phyloP scores from a whole-genome alignment of 1,140 invertebrate species.

The Hirudo medicinalis region DNA sequence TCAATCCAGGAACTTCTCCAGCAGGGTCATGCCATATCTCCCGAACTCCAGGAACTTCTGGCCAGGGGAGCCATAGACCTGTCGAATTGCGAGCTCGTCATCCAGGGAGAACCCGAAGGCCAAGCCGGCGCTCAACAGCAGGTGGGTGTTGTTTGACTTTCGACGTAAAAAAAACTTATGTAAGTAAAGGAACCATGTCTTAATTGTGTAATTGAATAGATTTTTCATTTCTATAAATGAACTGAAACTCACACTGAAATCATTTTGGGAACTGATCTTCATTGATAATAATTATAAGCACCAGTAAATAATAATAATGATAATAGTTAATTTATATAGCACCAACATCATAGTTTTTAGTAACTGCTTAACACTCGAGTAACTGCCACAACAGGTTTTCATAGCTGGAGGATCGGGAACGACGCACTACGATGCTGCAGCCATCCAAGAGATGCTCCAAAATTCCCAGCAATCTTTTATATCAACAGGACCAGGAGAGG shows the following conservation, averaged over 20 bases:
- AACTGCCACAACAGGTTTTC: not conserved
- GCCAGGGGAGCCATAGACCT: constrained; percentile 12
- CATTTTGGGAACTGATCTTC: too few species aligned
- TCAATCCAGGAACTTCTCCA: constrained; percentile 3
- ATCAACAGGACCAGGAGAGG: too few species aligned
- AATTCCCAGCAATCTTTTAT: not conserved
- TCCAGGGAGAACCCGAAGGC: constrained; percentile 1
- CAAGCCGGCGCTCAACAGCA: not conserved
- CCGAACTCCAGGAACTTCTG: constrained; percentile 17
- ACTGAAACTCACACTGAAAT: too few species aligned
- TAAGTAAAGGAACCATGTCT: too few species aligned
- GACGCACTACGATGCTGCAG: not conserved
- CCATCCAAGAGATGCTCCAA: constrained; percentile 3
- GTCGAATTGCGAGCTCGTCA: constrained; percentile 17
- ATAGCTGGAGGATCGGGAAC: not conserved
- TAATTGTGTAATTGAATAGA: too few species aligned
- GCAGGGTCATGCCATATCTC: not conserved
- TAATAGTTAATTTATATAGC: too few species aligned
- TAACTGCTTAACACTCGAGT: too few species aligned
- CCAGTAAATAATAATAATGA: too few species aligned
- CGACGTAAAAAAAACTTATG: too few species aligned
- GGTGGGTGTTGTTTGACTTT: not conserved
- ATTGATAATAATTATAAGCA: too few species aligned
- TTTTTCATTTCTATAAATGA: too few species aligned
- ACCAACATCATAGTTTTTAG: too few species aligned